phyloP scores from a whole-genome alignment of 2,797 vertebrate genomes.

The Centropyge bicolor region DNA sequence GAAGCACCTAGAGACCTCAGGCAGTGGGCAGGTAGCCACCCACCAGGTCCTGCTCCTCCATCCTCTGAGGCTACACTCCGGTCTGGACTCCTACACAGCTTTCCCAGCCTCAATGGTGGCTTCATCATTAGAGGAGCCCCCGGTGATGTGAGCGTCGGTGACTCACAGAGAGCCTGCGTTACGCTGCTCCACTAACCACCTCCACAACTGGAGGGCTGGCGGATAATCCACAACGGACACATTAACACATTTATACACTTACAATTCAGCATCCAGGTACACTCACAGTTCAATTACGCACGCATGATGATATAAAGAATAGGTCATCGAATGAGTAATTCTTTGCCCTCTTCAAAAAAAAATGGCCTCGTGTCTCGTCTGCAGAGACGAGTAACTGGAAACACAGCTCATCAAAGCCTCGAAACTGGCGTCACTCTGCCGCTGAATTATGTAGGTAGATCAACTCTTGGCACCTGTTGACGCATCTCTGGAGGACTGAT shows the following conservation, averaged over 20 bases:
- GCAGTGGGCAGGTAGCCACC: conserved; percentile 47
- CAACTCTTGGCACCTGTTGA: conserved; percentile 12
- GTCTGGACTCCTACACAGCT: conserved; percentile 66
- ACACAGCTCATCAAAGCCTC: conserved; percentile 21
- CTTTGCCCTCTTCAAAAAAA: conserved; percentile 1
- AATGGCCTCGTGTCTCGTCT: conserved; percentile 10
- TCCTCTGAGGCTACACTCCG: conserved; percentile 53
- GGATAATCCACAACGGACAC: conserved; percentile 10
- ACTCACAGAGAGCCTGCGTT: conserved; percentile 63
- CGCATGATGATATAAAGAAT: conserved; percentile 32
- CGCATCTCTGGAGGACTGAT: conserved; percentile 8
- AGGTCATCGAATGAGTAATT: conserved; percentile 41
- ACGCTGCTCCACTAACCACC: conserved; percentile 48
- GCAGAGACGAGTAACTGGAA: conserved; percentile 22
- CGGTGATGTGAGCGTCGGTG: conserved; percentile 61
- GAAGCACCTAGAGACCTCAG: conserved; percentile 11
- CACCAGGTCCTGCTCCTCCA: conserved; percentile 39
- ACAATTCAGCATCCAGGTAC: conserved; percentile 27
- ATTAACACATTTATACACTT: conserved; percentile 9
- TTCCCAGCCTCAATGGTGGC: conserved; percentile 45
- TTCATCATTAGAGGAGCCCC: conserved; percentile 53
- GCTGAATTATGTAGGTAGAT: not conserved
- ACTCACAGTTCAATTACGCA: conserved; percentile 20
- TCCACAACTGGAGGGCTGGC: conserved; percentile 49
- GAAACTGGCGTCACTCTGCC: conserved; percentile 13